These are phyloP conservation scores for Ceyx cyanopectus DNA, from an alignment of 2,113 vertebrate genomes.

Conservation along the genomic window DNA sequence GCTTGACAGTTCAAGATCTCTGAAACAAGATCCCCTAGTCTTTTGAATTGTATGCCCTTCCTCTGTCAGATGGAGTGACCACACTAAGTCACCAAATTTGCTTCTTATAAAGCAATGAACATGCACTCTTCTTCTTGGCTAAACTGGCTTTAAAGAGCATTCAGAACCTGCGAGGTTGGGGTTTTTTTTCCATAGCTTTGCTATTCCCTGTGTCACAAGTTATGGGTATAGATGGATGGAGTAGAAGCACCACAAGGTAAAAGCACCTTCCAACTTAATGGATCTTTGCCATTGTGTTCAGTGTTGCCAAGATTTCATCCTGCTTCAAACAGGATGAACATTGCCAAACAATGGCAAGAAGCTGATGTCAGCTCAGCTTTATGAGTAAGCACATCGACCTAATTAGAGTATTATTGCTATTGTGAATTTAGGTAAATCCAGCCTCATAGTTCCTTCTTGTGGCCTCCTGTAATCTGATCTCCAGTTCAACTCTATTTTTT, in stretches of 20 bases:
- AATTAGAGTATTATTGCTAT: not conserved
- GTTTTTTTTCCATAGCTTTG: not conserved
- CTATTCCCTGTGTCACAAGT: not conserved
- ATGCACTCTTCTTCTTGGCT: not conserved
- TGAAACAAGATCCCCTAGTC: not conserved
- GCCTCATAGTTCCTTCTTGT: not conserved
- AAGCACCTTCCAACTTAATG: not conserved
- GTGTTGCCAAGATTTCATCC: not conserved
- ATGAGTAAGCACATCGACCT: rapidly evolving
- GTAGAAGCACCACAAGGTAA: not conserved
- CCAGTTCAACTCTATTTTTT: not conserved
- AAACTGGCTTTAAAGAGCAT: not conserved
- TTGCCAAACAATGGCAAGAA: not conserved
- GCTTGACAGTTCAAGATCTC: not conserved
- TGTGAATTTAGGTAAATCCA: not conserved
- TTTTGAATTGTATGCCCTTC: not conserved
- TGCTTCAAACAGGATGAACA: not conserved
- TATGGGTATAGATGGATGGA: not conserved
- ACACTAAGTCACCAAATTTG: not conserved
- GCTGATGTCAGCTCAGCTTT: not conserved
- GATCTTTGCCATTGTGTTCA: not conserved
- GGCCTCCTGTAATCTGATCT: not conserved
- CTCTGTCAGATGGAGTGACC: no score
- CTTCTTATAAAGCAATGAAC: not conserved
- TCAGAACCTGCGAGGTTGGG: not conserved